Evolutionary conservation across 1,140 invertebrate genomes (phyloP).

Genomic region (Pristionchus pacificus): DNA sequence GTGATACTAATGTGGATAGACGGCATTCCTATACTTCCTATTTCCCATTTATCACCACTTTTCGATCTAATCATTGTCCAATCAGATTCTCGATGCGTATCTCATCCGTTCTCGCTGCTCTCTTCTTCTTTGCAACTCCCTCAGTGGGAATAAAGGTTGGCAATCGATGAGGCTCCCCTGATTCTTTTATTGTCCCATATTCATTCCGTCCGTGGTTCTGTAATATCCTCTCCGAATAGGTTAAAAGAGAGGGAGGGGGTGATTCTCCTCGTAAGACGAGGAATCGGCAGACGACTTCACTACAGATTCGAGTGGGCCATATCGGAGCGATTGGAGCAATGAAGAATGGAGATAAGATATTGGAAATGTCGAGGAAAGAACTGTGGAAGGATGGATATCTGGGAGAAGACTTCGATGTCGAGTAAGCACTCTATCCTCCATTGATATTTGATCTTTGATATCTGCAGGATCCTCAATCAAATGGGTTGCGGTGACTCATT

Average conservation of each 20-base stretch:
- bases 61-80: too few relatives aligned
- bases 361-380: constrained; percentile 31
- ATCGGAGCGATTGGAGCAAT: constrained; percentile 37
- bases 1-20: too few relatives aligned
- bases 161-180: too few relatives aligned
- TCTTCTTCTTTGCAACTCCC: not conserved
- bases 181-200: too few relatives aligned
- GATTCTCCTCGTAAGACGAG: too few relatives aligned
- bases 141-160: not conserved
- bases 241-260: too few relatives aligned
- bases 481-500: constrained; percentile 52
- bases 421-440: constrained; percentile 26
- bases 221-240: not conserved
- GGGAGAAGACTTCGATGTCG: constrained; percentile 34
- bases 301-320: constrained; percentile 33
- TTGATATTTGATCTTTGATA: too few relatives aligned
- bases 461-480: constrained; percentile 30
- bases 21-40: too few relatives aligned
- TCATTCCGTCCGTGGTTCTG: not conserved
- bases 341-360: constrained; percentile 34
- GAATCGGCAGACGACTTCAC: too few relatives aligned
- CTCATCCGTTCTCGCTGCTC: not conserved
- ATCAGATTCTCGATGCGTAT: not conserved
- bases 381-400: constrained; percentile 31
- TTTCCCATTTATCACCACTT: too few relatives aligned